These are phyloP conservation scores for Bradypus variegatus DNA, from an alignment of 2,797 vertebrate genomes.

Conservation along the genomic window DNA sequence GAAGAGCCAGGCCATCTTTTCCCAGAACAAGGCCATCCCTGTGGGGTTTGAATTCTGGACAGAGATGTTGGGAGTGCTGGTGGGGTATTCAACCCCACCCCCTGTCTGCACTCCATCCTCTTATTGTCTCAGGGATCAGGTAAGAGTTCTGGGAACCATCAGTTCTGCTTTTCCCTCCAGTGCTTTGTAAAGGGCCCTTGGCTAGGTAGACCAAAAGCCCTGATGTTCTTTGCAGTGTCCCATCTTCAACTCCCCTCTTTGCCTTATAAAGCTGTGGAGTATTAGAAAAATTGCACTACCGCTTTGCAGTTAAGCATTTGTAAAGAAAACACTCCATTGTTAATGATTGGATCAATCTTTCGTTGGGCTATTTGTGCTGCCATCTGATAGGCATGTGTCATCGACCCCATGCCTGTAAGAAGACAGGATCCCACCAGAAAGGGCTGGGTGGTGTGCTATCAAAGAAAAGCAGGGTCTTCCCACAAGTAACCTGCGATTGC, in stretches of 20 bases:
- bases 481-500: background rate
- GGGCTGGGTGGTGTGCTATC: background rate
- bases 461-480: background rate
- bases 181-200: background rate
- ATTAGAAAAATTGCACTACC: background rate
- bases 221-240: background rate
- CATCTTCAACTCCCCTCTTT: background rate
- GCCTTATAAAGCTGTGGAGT: background rate
- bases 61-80: background rate
- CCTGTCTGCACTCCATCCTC: background rate
- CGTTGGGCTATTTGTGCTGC: background rate
- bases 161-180: background rate
- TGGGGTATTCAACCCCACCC: too few species aligned
- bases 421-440: background rate
- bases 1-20: background rate
- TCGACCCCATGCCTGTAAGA: background rate
- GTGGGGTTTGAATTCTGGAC: background rate
- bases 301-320: background rate
- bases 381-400: too few species aligned
- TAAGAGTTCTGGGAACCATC: background rate
- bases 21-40: background rate
- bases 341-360: background rate
- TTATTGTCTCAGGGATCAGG: background rate
- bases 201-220: background rate
- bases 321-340: background rate